Evolutionary conservation across 2,797 vertebrate genomes (phyloP).

Genomic region (Acanthis flammea): DNA sequence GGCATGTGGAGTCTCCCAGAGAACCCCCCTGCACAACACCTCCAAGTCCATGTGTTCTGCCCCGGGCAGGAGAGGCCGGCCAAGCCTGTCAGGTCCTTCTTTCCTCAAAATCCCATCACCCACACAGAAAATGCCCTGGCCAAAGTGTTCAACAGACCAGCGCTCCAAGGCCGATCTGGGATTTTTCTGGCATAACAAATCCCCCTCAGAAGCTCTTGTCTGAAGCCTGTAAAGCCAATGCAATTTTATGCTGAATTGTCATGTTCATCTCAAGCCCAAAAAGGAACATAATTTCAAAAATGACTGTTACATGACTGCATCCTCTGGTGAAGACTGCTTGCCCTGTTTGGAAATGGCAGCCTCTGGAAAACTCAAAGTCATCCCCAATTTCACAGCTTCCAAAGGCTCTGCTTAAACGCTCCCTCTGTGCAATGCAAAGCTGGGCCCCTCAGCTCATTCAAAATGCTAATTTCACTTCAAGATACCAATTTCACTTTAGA

Average conservation of each 20-base stretch:
- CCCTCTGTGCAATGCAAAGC: neutral
- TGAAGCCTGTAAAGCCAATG: neutral
- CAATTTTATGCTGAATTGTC: neutral
- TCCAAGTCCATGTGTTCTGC: neutral
- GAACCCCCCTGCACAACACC: fast-evolving
- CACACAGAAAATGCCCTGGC: neutral
- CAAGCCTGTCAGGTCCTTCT: neutral
- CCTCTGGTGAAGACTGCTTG: neutral
- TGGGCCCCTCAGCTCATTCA: neutral
- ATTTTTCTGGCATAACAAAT: neutral
- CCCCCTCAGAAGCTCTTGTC: neutral
- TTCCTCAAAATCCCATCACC: fast-evolving
- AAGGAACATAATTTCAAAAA: neutral
- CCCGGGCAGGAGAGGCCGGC: fast-evolving
- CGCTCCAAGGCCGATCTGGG: neutral
- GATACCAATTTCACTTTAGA: neutral
- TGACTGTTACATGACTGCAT: fast-evolving
- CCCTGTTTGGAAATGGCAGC: neutral
- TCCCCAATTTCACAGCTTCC: neutral
- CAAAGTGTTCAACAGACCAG: neutral
- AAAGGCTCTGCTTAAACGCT: neutral
- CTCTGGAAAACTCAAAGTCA: neutral
- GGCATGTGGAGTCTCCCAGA: neutral
- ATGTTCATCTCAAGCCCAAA: neutral
- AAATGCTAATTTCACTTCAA: neutral